A percentile compares a stretch with the other conserved stretches of the same genome.
phyloP scores from a whole-genome alignment of 92 coral and sea anemone genomes.

The Palythoa caribaeorum region DNA sequence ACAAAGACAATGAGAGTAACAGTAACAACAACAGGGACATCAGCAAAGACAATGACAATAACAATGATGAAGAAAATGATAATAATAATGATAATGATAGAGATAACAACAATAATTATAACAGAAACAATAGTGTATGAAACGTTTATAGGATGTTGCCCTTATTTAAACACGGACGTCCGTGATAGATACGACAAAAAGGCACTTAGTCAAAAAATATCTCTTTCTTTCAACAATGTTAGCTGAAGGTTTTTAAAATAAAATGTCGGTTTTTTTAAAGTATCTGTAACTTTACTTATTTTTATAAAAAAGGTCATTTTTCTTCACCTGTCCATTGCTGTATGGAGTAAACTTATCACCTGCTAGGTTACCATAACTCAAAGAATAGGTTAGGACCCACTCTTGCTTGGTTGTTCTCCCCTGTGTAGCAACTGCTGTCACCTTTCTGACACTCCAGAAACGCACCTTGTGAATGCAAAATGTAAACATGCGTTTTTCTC shows the following conservation, averaged over 20 bases:
- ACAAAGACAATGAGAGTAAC: neutral
- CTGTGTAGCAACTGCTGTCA: constrained; percentile 24
- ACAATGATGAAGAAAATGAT: neutral
- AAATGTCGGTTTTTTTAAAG: no score
- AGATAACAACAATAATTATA: no score
- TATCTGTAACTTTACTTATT: neutral
- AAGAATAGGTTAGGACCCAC: neutral
- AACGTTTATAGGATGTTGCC: no score
- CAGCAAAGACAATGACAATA: neutral
- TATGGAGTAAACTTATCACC: neutral
- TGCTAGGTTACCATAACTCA: neutral
- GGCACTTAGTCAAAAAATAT: no score
- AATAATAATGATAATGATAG: no score
- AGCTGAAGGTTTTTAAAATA: neutral
- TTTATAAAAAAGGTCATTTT: no score
- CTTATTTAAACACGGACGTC: no score
- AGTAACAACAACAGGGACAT: neutral
- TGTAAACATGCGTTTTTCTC: no score
- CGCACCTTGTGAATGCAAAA: neutral
- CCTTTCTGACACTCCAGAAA: neutral
- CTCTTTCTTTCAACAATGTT: neutral
- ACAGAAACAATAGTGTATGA: no score
- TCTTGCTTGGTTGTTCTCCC: neutral
- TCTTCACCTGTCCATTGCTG: neutral
- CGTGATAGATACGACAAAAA: no score